Percentiles rank a stretch among this genome's conserved stretches.
phyloP scores from a whole-genome alignment of 2,113 vertebrate genomes.

The Ia io region DNA sequence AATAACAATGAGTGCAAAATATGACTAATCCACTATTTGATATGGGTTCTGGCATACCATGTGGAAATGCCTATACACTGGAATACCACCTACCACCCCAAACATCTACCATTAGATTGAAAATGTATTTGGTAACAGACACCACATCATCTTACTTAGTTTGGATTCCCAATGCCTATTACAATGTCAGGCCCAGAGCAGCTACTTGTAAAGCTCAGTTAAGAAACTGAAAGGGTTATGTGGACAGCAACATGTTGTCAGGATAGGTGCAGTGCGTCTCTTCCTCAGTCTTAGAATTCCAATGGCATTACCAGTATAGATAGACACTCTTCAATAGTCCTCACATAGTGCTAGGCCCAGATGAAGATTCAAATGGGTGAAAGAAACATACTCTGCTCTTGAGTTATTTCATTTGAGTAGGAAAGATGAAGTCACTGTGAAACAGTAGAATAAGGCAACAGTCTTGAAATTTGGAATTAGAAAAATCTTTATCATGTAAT shows the following conservation, averaged over 20 bases:
- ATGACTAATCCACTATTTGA: neutral
- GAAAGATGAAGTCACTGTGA: neutral
- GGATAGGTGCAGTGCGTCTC: neutral
- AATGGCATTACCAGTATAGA: neutral
- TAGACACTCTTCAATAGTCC: neutral
- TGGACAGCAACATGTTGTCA: neutral
- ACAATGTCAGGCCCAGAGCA: neutral
- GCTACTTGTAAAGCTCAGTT: constrained; percentile 17
- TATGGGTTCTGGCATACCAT: neutral
- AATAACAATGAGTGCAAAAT: neutral
- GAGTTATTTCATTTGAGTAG: neutral
- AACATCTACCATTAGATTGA: neutral
- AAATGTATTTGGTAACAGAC: neutral
- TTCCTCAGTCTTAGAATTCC: neutral
- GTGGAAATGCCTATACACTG: neutral
- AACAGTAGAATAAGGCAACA: neutral
- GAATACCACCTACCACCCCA: neutral
- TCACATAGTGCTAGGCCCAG: neutral
- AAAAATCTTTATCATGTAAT: neutral
- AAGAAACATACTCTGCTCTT: neutral
- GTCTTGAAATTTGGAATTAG: neutral
- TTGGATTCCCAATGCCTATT: neutral
- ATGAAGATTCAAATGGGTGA: neutral
- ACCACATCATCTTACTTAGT: neutral
- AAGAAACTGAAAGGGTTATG: neutral